phyloP scores from a whole-genome alignment of 2,113 vertebrate species.

The Gasterosteus aculeatus region DNA sequence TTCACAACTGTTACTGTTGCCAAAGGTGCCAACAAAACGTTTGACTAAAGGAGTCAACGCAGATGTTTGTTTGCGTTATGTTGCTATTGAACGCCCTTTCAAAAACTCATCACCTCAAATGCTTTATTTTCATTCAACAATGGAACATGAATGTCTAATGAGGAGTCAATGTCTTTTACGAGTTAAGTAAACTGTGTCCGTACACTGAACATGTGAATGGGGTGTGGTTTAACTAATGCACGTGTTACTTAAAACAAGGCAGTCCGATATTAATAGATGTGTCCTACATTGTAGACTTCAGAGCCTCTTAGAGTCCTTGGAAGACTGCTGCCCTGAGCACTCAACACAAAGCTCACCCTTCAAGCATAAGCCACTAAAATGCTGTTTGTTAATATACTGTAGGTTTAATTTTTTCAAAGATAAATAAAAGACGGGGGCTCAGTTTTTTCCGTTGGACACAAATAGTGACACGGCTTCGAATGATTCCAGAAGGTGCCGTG shows the following conservation, averaged over 20 bases:
- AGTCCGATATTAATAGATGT: slow-evolving; percentile 28
- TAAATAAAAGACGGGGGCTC: slow-evolving; percentile 4
- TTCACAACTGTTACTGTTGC: slow-evolving; percentile 17
- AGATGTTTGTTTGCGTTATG: slow-evolving; percentile 3
- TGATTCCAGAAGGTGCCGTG: slow-evolving; percentile 42
- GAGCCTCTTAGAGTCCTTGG: slow-evolving; percentile 7
- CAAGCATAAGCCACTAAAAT: slow-evolving; percentile 11
- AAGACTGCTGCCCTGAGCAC: not conserved
- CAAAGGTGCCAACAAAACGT: slow-evolving; percentile 18
- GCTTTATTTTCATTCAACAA: not conserved
- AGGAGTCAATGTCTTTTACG: not conserved
- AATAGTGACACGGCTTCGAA: slow-evolving; percentile 34
- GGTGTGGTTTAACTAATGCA: not conserved
- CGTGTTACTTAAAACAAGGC: not conserved
- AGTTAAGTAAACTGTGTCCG: not conserved
- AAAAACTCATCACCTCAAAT: not conserved
- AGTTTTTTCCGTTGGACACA: slow-evolving; percentile 14
- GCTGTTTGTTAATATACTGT: not conserved
- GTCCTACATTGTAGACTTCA: slow-evolving; percentile 13
- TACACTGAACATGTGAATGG: not conserved
- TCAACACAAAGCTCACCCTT: slow-evolving; percentile 12
- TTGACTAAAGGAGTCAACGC: not conserved
- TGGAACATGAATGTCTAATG: not conserved
- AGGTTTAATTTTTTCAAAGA: not conserved
- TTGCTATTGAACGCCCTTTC: not conserved